Percentiles rank a stretch among this genome's conserved stretches.
These are phyloP conservation scores for Clamator glandarius DNA, from an alignment of 2,797 vertebrate species.

Conservation along the genomic window DNA sequence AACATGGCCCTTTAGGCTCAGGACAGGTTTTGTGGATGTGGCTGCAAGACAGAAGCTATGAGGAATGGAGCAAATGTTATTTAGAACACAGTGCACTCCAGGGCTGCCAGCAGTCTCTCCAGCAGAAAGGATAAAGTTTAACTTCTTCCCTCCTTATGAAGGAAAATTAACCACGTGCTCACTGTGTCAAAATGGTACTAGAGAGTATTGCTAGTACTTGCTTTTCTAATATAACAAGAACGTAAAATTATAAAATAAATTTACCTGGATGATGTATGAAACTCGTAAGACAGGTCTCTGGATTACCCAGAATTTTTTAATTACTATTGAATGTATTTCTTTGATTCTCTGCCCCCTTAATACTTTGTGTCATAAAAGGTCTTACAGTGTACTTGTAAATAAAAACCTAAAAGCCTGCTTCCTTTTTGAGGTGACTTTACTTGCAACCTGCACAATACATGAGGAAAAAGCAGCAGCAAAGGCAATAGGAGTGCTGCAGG, in stretches of 20 bases:
- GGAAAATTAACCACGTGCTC: not conserved
- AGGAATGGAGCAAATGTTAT: not conserved
- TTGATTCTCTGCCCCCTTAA: not conserved
- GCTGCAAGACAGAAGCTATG: not conserved
- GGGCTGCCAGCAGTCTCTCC: not conserved
- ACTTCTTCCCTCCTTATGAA: not conserved
- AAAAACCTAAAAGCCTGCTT: not conserved
- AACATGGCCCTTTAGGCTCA: not conserved
- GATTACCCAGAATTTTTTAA: not conserved
- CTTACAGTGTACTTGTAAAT: not conserved
- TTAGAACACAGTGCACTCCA: not conserved
- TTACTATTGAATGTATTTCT: not conserved
- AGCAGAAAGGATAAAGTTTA: not conserved
- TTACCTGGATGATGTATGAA: not conserved
- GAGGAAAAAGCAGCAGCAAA: not conserved
- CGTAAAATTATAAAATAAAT: not conserved
- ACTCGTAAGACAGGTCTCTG: not conserved
- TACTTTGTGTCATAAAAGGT: not conserved
- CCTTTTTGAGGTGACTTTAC: not conserved
- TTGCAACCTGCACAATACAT: accelerated
- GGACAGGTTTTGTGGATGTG: not conserved
- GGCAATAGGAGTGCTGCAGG: not conserved
- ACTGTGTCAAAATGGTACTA: not conserved
- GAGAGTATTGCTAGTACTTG: not conserved
- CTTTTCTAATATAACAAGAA: not conserved